A percentile compares a stretch with the other conserved stretches of the same genome.
phyloP scores from a whole-genome alignment of 2,113 vertebrate genomes.

The Sinocyclocheilus anshuiensis region DNA sequence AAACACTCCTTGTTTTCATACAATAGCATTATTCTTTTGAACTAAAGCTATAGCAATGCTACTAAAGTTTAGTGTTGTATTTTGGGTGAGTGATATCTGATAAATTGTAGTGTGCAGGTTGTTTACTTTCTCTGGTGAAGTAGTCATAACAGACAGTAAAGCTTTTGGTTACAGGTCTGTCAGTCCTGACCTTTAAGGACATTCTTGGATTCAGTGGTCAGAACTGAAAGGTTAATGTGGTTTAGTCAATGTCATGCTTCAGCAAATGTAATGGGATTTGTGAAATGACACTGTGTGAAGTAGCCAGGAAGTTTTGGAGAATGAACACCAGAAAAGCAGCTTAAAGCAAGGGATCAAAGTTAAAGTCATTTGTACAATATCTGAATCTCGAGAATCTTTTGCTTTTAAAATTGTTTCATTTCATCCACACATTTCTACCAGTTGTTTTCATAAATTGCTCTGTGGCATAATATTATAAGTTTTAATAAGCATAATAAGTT shows the following conservation, averaged over 20 bases:
- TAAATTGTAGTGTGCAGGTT: background rate
- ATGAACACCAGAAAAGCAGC: background rate
- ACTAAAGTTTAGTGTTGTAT: background rate
- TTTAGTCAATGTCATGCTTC: slow-evolving; percentile 29
- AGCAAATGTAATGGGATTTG: slow-evolving; percentile 31
- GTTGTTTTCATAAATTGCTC: background rate
- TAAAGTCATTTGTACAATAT: no score
- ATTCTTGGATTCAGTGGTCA: slow-evolving; percentile 8
- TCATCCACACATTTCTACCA: background rate
- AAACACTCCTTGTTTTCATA: background rate
- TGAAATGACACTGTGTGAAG: background rate
- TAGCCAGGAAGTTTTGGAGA: background rate
- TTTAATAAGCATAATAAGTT: background rate
- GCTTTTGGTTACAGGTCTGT: slow-evolving; percentile 24
- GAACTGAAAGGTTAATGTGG: background rate
- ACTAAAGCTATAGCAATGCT: background rate
- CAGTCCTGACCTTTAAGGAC: background rate
- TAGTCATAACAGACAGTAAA: background rate
- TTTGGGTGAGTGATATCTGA: background rate
- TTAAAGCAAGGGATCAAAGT: background rate
- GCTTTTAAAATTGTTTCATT: background rate
- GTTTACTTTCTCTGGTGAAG: background rate
- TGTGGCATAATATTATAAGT: background rate
- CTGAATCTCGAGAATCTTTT: no score
- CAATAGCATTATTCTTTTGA: background rate